Evolutionary conservation across 2,113 vertebrate genomes (phyloP).

Genomic region (Paradisaea rubra): DNA sequence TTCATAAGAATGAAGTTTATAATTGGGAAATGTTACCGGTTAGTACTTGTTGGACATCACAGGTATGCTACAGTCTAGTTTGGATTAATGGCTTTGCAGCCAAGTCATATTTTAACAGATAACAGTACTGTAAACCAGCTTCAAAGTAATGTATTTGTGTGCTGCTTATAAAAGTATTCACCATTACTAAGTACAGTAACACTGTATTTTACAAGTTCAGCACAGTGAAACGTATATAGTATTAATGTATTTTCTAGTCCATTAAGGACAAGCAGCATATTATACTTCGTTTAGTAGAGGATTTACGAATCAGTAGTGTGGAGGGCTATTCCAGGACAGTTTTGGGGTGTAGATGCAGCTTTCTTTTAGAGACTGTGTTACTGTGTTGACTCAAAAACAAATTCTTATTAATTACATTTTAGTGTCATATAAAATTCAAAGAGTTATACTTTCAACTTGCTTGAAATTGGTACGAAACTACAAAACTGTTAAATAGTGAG

Average conservation of each 20-base stretch:
- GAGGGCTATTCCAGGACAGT: not conserved
- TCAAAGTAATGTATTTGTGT: not conserved
- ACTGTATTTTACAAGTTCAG: not conserved
- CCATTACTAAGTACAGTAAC: not conserved
- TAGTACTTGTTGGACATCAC: conserved; percentile 57
- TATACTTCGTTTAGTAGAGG: not conserved
- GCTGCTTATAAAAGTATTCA: not conserved
- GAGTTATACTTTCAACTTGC: not conserved
- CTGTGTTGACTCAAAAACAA: not conserved
- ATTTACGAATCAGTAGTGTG: not conserved
- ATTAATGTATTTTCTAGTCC: not conserved
- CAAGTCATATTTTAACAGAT: not conserved
- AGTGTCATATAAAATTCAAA: not conserved
- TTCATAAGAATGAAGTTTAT: conserved; percentile 69
- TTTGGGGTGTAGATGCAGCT: not conserved
- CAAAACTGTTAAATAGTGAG: not conserved
- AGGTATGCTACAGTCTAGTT: conserved; percentile 51
- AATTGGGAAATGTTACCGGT: conserved; percentile 67
- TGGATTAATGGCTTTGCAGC: conserved; percentile 53
- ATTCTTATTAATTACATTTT: not conserved
- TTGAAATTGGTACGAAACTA: not conserved
- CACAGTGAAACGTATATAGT: not conserved
- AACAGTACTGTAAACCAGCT: not conserved
- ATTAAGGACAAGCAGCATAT: not conserved
- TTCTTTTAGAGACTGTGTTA: not conserved